phyloP scores from a whole-genome alignment of 2,113 vertebrate species.

The Gadus macrocephalus region DNA sequence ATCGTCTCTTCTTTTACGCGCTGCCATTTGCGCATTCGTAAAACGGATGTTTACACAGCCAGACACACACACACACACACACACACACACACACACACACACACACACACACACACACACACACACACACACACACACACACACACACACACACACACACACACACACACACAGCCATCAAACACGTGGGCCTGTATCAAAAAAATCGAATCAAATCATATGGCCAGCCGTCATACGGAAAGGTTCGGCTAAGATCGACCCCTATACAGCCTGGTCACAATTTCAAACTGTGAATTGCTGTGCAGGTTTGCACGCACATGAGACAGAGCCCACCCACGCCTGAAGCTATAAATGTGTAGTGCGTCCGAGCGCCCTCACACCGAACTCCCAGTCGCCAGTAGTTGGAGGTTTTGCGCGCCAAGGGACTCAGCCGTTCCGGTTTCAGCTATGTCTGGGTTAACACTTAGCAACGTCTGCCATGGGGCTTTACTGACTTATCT shows the following conservation, averaged over 20 bases:
- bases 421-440: conserved; percentile 22
- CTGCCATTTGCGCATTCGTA: no score
- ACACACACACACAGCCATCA: background rate
- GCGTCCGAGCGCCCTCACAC: conserved; percentile 16
- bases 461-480: conserved; percentile 52
- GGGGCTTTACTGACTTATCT: conserved; percentile 69
- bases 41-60: no score
- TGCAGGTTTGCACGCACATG: conserved; percentile 19
- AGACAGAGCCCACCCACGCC: conserved; percentile 16
- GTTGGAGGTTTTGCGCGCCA: conserved; percentile 35
- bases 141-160: background rate
- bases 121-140: background rate
- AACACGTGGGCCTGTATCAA: background rate
- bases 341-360: conserved; percentile 51
- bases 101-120: background rate
- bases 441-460: conserved; percentile 55
- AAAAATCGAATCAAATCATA: no score
- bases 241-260: no score
- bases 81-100: background rate
- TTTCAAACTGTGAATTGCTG: background rate
- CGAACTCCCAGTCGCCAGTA: conserved; percentile 29
- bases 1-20: no score
- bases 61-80: background rate
- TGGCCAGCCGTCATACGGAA: no score
- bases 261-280: background rate